Evolutionary conservation across 1,140 invertebrate species (phyloP), one percentile per base, ranked within the genome.

Genomic region (Pogonognathellus flavescens): DNA sequence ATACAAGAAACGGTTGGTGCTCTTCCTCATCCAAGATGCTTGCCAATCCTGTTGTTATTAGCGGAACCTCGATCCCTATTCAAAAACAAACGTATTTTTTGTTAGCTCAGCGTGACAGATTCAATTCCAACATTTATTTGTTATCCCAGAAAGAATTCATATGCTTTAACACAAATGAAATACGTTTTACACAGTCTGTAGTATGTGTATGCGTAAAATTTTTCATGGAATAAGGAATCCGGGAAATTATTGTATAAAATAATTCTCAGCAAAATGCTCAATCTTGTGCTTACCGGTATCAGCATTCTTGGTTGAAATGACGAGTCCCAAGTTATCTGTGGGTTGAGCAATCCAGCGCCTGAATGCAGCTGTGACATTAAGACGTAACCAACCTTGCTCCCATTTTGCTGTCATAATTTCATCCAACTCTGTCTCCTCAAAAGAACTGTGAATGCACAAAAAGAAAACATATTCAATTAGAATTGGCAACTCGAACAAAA

Each of bases 1-100:
- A 95, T 8, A 96, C 95, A 93, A 97, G 93, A 91, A 97, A 97
- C 0, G 97, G 96, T 89, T 97, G 95, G 87, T 94, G 95, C 86
- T 96, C 95, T 88, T 95, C 94, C 60, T 94, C 92, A 0, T 94
- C 95, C 87, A 93, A 93, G 3, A 93, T 93, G 80, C 94, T 95
- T 14, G 96, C 93, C 20, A 98, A 91, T 6, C 97, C 96, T 85
- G 97, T 94, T 87, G 96, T 95, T 89, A 95, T 94, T 5, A 96
- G 94, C 88, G 94, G 94, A 11, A 97, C 91, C 90, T 97, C 95
- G 72, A 95, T 94, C 80, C 94, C 96, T 94, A 91, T 87, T 91
- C 2, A 83, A n/a, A 59, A 49, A 53, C 6, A 80, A 72, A 49
- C 6, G 25, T n/a, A n/a, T 66, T 66, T 14, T 52, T 70, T 57